Evolutionary conservation across 2,888 invertebrate species (phyloP).

Genomic region (Drosophila nr. perissopoda): DNA sequence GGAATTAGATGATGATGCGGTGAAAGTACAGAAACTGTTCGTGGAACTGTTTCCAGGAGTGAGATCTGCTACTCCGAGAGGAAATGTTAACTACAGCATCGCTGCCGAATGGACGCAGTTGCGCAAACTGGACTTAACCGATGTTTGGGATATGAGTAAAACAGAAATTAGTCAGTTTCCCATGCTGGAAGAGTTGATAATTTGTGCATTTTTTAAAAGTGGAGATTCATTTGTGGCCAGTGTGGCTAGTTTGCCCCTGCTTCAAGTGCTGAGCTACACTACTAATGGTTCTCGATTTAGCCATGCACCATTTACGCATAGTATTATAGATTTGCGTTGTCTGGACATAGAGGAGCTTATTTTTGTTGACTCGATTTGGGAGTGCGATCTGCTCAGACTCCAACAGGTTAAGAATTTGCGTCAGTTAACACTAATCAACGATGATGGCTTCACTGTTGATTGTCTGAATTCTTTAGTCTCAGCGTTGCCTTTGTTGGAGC

Average conservation of each 20-base stretch:
- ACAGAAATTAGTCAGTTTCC: background rate
- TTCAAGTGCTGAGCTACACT: slow-evolving; percentile 1
- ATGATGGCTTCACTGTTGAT: background rate
- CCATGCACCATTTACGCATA: background rate
- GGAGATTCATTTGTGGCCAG: background rate
- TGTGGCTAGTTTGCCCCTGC: slow-evolving; percentile 10
- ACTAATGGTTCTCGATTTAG: background rate
- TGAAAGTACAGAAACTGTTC: background rate
- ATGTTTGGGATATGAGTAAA: background rate
- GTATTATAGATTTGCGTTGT: slow-evolving; percentile 7
- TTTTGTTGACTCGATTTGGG: slow-evolving; percentile 15
- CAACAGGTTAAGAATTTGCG: background rate
- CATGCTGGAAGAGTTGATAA: slow-evolving; percentile 20
- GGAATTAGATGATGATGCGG: background rate
- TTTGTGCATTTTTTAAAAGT: background rate
- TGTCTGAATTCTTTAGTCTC: slow-evolving; percentile 3
- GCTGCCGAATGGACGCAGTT: slow-evolving; percentile 8
- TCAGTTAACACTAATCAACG: slow-evolving; percentile 12
- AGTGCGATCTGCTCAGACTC: background rate
- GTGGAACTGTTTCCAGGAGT: slow-evolving; percentile 20
- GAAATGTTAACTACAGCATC: background rate
- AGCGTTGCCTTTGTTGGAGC: slow-evolving; percentile 10
- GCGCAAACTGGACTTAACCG: slow-evolving; percentile 19
- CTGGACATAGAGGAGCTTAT: background rate
- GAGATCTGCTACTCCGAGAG: background rate